Conservation (phyloP, 1,140 invertebrate genomes). For the Palaemon carinicauda region DNA sequence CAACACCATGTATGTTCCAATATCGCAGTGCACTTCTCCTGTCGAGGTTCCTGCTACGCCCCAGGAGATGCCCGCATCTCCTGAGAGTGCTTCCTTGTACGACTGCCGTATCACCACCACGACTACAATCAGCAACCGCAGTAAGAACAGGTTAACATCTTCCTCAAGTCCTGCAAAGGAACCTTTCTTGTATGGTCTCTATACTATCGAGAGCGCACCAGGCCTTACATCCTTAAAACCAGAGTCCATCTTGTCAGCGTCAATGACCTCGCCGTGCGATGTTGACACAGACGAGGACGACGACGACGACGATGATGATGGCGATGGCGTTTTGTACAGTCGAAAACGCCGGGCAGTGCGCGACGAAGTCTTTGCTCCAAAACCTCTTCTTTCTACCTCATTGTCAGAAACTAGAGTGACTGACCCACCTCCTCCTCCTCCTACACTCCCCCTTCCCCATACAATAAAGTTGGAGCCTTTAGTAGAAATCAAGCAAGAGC, state of each 20-base stretch:
- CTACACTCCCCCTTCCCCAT: no score
- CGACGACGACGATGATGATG: constrained; percentile 16
- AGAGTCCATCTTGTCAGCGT: constrained; percentile 47
- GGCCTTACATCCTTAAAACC: constrained; percentile 50
- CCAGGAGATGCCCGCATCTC: constrained; percentile 80
- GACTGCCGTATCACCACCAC: constrained; percentile 71
- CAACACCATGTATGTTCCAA: constrained; percentile 66
- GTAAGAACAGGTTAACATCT: constrained; percentile 46
- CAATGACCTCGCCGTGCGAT: constrained; percentile 25
- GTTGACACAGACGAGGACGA: constrained; percentile 42
- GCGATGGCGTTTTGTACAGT: constrained; percentile 47
- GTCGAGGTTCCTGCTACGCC: constrained; percentile 83
- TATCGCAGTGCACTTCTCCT: constrained; percentile 71
- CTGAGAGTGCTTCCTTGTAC: constrained; percentile 81
- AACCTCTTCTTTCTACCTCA: constrained; percentile 38
- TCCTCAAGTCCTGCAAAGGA: constrained; percentile 54
- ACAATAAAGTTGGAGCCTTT: constrained; percentile 58
- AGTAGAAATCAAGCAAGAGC: constrained; percentile 59
- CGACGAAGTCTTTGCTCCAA: constrained; percentile 51
- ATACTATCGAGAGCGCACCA: constrained; percentile 55
- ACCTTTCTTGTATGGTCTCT: constrained; percentile 56
- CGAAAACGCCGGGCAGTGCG: constrained; percentile 47
- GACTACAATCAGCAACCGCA: constrained; percentile 2
- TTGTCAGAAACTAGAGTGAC: constrained; percentile 26
- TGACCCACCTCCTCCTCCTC: constrained; percentile 36